Percentiles rank a stretch among this genome's conserved stretches.
phyloP scores from a whole-genome alignment of 2,797 vertebrate species.

The Oryzias sinensis region DNA sequence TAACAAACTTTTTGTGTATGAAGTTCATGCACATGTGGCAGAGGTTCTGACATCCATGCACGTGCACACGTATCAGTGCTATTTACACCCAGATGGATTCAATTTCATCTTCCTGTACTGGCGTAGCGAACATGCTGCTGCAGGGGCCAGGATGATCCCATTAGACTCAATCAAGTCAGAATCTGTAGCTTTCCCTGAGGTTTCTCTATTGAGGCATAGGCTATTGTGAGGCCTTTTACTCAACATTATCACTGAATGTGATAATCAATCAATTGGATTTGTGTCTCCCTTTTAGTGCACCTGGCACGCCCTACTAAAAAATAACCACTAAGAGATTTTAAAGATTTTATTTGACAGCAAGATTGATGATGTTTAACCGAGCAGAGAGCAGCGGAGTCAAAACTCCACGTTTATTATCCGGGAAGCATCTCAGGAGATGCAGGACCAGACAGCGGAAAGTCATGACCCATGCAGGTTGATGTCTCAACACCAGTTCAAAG shows the following conservation, averaged over 20 bases:
- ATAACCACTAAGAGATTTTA: not conserved
- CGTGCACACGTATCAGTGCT: no score
- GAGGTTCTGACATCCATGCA: no score
- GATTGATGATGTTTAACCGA: not conserved
- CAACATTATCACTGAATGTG: not conserved
- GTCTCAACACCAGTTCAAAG: not conserved
- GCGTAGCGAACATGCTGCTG: no score
- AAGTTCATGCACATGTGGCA: no score
- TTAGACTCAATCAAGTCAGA: no score
- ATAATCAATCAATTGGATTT: not conserved
- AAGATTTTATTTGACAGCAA: not conserved
- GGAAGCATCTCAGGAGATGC: not conserved
- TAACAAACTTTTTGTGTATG: no score
- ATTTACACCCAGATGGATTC: no score
- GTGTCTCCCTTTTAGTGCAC: not conserved
- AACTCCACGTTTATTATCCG: not conserved
- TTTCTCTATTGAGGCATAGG: no score
- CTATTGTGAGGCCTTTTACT: not conserved
- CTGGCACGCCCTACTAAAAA: constrained; percentile 6
- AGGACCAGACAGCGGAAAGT: not conserved
- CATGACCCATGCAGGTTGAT: not conserved
- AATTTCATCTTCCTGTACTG: no score
- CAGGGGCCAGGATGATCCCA: no score
- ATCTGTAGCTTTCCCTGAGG: no score
- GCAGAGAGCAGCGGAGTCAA: not conserved